Evolutionary conservation across 2,888 invertebrate species (phyloP).

Genomic region (Drosophila mulleri): DNA sequence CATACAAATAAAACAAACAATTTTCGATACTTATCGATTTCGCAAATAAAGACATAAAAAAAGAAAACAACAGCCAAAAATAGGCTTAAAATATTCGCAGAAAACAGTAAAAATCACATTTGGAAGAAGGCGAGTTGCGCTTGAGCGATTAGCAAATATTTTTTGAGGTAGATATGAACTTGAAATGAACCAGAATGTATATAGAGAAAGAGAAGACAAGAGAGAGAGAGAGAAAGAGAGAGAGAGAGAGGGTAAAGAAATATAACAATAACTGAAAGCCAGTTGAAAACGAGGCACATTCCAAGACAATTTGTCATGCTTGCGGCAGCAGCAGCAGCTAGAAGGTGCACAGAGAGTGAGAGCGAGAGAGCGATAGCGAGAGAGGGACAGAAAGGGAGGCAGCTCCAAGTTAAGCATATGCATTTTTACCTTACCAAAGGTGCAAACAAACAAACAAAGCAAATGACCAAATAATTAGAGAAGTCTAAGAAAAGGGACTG

Average conservation of each 20-base stretch:
- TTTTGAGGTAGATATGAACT: constrained; percentile 46
- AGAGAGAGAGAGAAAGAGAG: not conserved
- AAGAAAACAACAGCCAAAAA: constrained; percentile 10
- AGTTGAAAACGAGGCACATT: constrained; percentile 48
- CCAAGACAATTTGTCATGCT: constrained; percentile 72
- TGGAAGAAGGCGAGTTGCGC: constrained; percentile 44
- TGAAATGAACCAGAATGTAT: constrained; percentile 11
- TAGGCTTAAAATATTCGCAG: constrained; percentile 52
- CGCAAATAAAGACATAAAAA: constrained; percentile 71
- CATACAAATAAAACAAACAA: not conserved
- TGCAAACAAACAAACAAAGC: constrained; percentile 59
- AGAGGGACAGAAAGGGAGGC: not conserved
- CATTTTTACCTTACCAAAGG: constrained; percentile 41
- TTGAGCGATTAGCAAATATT: constrained; percentile 61
- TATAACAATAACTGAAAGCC: constrained; percentile 34
- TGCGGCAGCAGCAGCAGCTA: constrained; percentile 15
- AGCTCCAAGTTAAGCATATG: constrained; percentile 34
- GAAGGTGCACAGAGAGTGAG: not conserved
- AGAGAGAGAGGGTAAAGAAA: not conserved
- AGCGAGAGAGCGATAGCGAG: not conserved
- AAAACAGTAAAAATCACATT: constrained; percentile 37
- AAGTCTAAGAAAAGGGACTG: not conserved
- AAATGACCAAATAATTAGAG: constrained; percentile 67
- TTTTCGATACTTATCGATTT: constrained; percentile 58
- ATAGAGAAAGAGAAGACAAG: not conserved